These are phyloP conservation scores for Megamerina dolium DNA, from an alignment of 2,888 invertebrate genomes.

Conservation along the genomic window DNA sequence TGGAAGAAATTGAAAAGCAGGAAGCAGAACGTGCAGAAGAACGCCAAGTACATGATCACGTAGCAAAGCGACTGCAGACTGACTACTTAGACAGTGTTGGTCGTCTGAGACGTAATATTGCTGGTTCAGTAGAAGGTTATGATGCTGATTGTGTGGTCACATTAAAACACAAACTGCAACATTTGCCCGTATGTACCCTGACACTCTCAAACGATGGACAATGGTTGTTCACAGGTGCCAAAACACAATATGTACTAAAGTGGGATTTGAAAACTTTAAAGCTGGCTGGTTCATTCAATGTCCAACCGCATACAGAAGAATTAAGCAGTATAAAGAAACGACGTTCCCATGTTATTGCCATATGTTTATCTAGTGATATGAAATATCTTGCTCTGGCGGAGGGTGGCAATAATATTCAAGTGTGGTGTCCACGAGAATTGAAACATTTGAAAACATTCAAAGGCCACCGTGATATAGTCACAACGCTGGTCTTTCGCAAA, in stretches of 20 bases:
- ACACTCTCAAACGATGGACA: conserved; percentile 69
- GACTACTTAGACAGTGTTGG: conserved; percentile 85
- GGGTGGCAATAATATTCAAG: conserved; percentile 63
- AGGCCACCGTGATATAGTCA: conserved; percentile 69
- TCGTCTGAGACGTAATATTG: conserved; percentile 67
- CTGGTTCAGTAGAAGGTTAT: conserved; percentile 55
- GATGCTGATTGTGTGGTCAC: conserved; percentile 50
- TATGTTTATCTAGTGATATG: conserved; percentile 72
- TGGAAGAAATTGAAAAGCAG: conserved; percentile 79
- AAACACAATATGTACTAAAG: conserved; percentile 82
- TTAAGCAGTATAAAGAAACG: conserved; percentile 35
- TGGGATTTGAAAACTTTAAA: conserved; percentile 66
- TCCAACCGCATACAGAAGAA: conserved; percentile 47
- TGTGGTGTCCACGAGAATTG: conserved; percentile 77
- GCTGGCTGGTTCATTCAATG: conserved; percentile 54
- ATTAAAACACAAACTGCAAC: conserved; percentile 72
- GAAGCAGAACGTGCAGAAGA: conserved; percentile 64
- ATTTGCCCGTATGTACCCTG: conserved; percentile 71
- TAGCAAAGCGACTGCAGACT: conserved; percentile 68
- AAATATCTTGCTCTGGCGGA: conserved; percentile 77
- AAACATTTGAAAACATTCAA: conserved; percentile 72
- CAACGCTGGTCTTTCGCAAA: conserved; percentile 77
- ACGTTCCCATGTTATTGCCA: conserved; percentile 53
- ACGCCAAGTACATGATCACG: conserved; percentile 55
- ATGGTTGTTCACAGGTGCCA: conserved; percentile 75